A percentile compares a stretch with the other conserved stretches of the same genome.
Conservation (phyloP, 2,113 vertebrate species). For the Azemiops feae region DNA sequence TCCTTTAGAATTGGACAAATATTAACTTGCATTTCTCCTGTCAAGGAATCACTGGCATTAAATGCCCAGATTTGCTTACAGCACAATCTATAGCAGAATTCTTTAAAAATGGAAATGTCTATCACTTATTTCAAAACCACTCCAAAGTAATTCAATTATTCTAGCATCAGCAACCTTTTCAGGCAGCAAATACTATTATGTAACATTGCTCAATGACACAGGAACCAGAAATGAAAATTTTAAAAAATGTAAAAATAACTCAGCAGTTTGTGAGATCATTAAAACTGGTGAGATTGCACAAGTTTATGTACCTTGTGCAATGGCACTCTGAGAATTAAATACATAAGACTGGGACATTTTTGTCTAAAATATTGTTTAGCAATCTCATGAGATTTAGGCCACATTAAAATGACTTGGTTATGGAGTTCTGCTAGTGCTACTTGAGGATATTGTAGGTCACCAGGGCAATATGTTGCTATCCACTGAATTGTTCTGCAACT, state of each 20-base stretch:
- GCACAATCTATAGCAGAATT: neutral
- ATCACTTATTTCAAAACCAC: neutral
- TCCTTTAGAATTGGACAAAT: neutral
- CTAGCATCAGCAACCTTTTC: no score
- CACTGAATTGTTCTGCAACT: neutral
- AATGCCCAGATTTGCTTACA: neutral
- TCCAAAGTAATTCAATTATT: neutral
- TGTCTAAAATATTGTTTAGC: neutral
- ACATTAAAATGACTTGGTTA: neutral
- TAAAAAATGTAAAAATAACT: no score
- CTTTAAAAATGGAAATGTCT: neutral
- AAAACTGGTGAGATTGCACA: neutral
- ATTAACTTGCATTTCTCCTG: neutral
- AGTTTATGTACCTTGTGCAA: neutral
- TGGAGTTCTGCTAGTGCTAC: neutral
- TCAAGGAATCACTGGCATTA: neutral
- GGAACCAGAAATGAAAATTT: no score
- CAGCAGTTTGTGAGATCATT: neutral
- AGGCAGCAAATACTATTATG: no score
- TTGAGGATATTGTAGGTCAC: neutral
- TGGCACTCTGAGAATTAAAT: neutral
- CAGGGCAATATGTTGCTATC: neutral
- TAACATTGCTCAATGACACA: no score
- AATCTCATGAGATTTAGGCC: neutral
- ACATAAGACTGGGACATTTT: neutral